phyloP scores from a whole-genome alignment of 2,797 vertebrate species.

The Halcyon leucocephala region DNA sequence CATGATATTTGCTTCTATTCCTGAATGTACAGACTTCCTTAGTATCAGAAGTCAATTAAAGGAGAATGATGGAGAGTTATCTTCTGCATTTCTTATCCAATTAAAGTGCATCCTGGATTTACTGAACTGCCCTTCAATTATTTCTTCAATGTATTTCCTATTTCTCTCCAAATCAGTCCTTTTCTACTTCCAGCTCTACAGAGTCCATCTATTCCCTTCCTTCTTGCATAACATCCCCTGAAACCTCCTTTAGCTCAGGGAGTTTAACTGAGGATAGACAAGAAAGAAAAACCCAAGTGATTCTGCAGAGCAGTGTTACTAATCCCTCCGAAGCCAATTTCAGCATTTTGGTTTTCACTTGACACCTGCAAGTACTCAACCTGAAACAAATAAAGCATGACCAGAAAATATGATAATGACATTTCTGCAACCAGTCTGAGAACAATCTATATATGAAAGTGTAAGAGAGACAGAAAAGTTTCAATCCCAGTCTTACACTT shows the following conservation, averaged over 20 bases:
- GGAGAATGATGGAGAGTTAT: not conserved
- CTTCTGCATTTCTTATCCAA: not conserved
- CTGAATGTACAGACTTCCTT: not conserved
- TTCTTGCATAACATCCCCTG: conserved; percentile 2
- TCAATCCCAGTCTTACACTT: not conserved
- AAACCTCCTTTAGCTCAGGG: not conserved
- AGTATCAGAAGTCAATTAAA: not conserved
- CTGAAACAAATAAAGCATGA: not conserved
- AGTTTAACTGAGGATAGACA: conserved; percentile 11
- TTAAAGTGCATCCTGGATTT: not conserved
- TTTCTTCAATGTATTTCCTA: not conserved
- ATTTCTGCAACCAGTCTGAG: not conserved
- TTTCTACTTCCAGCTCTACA: not conserved
- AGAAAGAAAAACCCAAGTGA: not conserved
- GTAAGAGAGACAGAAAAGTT: not conserved
- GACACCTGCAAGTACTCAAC: not conserved
- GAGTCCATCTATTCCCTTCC: not conserved
- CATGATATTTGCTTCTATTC: not conserved
- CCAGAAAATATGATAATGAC: not conserved
- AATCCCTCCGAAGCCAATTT: not conserved
- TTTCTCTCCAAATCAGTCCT: not conserved
- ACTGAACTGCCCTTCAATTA: not conserved
- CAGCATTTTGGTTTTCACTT: not conserved
- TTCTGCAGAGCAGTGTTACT: not conserved
- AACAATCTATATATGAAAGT: not conserved